Evolutionary conservation across 2,113 vertebrate genomes (phyloP), one percentile per base, ranked within the genome.

Genomic region (Ictalurus punctatus): DNA sequence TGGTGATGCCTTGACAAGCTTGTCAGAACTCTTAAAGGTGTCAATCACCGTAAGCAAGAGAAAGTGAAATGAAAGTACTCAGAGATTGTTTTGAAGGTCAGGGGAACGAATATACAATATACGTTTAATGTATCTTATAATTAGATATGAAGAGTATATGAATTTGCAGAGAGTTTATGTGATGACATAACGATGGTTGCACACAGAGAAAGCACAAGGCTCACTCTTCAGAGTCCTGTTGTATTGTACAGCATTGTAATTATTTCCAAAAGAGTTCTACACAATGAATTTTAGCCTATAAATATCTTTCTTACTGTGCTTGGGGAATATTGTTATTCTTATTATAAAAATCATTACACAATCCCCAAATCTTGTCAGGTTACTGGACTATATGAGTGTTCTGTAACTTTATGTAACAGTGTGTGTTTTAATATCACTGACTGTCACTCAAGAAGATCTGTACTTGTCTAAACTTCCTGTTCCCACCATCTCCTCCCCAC

Each of bases 171-270:
- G 93, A 95, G 95, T 95, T 95, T 92, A 91, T 93, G 91, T 92
- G 94, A 93, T 93, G 73, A 16, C 59, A 92, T 92, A 69, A 93
- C 92, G 71, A 91, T 93, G 94, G 91, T 91, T 90, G 93, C 94
- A 94, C 94, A 92, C 94, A 92, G 91, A 95, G 95, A 96, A 98
- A 98, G 97, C 97, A 98, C 97, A 98, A 97, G 95, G 94, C 96
- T 96, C 88, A 82, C 88, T 89, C 91, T 84, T 90, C 93, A 93
- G 95, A 95, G 96, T 96, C 93, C 93, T 96, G 96, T 96, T 98
- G 97, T 97, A 97, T 96, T 98, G 97, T 97, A 97, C 94, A 96
- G 96, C 96, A 97, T 94, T 97, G 96, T 97, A 97, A 97, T 97
- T 97, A 97, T 94, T 95, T 95, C 86, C 92, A 93, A 93, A 94